Base-by-base conservation (phyloP, 2,888 invertebrate genomes). In the Cetonia aurata region DNA sequence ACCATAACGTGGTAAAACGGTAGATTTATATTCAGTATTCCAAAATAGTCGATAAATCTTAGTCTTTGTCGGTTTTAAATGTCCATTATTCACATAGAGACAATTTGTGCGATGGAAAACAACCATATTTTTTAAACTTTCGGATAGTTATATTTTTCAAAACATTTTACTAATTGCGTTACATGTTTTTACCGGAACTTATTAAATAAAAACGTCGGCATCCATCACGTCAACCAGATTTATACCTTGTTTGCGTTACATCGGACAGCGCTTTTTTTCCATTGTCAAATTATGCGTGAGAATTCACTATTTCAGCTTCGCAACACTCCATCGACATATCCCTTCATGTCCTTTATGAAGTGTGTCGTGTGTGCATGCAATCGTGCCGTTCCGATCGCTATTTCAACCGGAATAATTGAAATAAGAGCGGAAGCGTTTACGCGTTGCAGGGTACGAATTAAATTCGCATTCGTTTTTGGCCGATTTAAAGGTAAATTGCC, bases 121-220 rank as follows among this genome's bases (percentile, higher is more conserved):
- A 69, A 53, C 69, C 52, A 69, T 69, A 69, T 69, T 60, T 69
- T 52, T 62, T 53, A 60, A 67, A 55, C 56, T 56, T 56, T 31
- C 55, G 56, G 25, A 67, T 67, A 67, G 67, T 67, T 67, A 67
- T 56, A 67, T 67, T 56, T 67, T 67, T 67, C 59, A 53, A 69
- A 69, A 69, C 59, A 69, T 59, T 69, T 60, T 60, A 60, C 69
- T 69, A 69, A 69, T 69, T 69, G 59, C 62, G 31, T 69, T 69
- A 69, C 69, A 69, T 60, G 69, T 69, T 69, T 69, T 69, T 69
- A 69, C 60, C 69, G 69, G 50, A 69, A 69, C 69, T 69, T 69
- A 69, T 69, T 69, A 60, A 69, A 69, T 69, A 69, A 69, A 69
- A 60, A 50, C 41, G 60, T 60, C 69, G 37, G 62, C 17, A 42